Evolutionary conservation across 2,113 vertebrate species (phyloP), one percentile per base, ranked within the genome.

Genomic region (Noctilio leporinus): DNA sequence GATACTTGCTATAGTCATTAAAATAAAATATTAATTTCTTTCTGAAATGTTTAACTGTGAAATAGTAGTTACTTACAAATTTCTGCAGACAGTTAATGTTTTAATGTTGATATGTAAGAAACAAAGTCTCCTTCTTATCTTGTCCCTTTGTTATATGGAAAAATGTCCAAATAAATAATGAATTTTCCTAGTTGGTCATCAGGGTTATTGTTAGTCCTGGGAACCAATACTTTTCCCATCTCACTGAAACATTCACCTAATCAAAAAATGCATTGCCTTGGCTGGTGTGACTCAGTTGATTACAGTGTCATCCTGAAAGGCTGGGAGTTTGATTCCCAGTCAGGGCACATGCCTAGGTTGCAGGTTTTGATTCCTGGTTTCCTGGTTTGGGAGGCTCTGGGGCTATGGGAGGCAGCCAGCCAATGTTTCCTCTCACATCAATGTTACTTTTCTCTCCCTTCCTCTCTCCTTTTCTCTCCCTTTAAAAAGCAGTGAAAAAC

Each of bases 191-290:
- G 30, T 57, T 83, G 43, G 51, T 6, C 22, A 69, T 57, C 88
- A 88, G 53, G 62, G 51, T 67, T 95, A 82, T 96, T 98, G 40
- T 89, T 97, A 97, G 19, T 62, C 2, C 40, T 76, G 30, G 30
- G 19, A 24, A 77, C 10, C 77, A 33, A 26, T 59, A 57, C 14
- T 95, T 95, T 97, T 96, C 93, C 94, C 97, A 96, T 77, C 17
- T 97, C 59, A 94, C 78, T 30, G 92, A 93, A 97, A 96, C 89
- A 97, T 87, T 94, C 73, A 95, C 97, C 95, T 97, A 98, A 97
- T 97, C 81, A 96, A 87, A 97, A 96, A 97, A 89, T 80, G 45
- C 35, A 62, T 15, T 62, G 59, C 59, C 28, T 12, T 62, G 26
- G 28, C 59, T 30, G 4, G 26, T 62, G 59, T 62, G 28, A 12